Percentiles rank a stretch among this genome's conserved stretches.
These are phyloP conservation scores for Notolepis coatsorum DNA, from an alignment of 2,797 vertebrate genomes.

Conservation along the genomic window DNA sequence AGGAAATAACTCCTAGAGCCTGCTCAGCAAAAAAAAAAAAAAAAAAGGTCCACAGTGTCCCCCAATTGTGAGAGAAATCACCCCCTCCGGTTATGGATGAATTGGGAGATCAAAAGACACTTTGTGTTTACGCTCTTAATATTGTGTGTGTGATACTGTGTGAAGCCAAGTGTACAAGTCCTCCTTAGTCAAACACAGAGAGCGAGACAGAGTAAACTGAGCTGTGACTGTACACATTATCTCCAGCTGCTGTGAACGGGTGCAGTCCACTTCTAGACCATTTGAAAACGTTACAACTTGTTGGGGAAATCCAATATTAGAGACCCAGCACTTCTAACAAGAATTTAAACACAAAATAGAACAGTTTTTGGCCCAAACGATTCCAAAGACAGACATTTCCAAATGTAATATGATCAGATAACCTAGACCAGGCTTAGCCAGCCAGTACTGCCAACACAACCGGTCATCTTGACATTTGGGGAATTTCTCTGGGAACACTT, in stretches of 20 bases:
- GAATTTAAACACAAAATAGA: not conserved
- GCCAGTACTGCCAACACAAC: not conserved
- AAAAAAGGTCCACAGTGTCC: not conserved
- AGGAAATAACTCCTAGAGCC: not conserved
- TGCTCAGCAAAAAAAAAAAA: not conserved
- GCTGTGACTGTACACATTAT: slow-evolving; percentile 45
- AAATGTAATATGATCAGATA: not conserved
- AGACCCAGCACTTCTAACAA: not conserved
- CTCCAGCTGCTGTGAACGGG: slow-evolving; percentile 45
- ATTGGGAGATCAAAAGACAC: slow-evolving; percentile 1
- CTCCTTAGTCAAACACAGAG: slow-evolving; percentile 76
- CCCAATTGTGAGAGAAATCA: not conserved
- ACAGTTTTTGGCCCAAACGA: not conserved
- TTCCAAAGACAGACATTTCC: not conserved
- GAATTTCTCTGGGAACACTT: not conserved
- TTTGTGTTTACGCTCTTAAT: slow-evolving; percentile 3
- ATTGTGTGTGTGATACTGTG: slow-evolving; percentile 1
- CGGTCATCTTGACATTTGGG: not conserved
- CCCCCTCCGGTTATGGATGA: not conserved
- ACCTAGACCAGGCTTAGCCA: not conserved
- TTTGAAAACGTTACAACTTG: not conserved
- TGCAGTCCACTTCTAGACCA: slow-evolving; percentile 9
- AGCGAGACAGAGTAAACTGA: slow-evolving; percentile 42
- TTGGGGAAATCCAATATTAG: slow-evolving; percentile 1
- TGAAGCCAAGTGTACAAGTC: slow-evolving; percentile 27